Base-by-base conservation (phyloP, 2,797 vertebrate genomes). In the Brachyrhaphis roseni region DNA sequence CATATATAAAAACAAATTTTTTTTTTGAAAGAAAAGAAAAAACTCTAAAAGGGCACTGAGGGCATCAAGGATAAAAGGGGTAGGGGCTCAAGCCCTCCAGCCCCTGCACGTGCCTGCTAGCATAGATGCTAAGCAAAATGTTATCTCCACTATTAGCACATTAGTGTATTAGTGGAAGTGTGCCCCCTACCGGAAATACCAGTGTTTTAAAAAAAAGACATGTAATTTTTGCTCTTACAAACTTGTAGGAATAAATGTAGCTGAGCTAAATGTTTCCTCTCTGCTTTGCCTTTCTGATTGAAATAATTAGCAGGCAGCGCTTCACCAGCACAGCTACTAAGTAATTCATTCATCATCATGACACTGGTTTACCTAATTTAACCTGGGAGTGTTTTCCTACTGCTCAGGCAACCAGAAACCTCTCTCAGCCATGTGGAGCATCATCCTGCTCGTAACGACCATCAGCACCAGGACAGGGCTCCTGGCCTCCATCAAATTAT, bases 401-500 rank as follows among this genome's bases (percentile, higher is more conserved):
- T 10, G 46, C 26, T 36, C 5, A 75, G 80, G 89, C 87, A 81
- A 84, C 87, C 86, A 55, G 49, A 55, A 53, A 11, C 59, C 15
- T 39, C 26, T 6, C 13, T 59, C 18, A 59, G 39, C n/a, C 41
- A 64, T 31, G 5, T 59, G 4, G 11, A 31, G 13, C 13, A 39
- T 79, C 26, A 39, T 47, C 43, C 68, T 46, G 78, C 85, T 83
- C 83, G 87, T 84, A 79, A 74, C 47, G 87, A 90, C 88, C 91
- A 88, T 89, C 85, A 51, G 81, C 68, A 62, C 39, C 0, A 4
- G 77, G 26, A 8, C 75, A 3, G 23, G 5, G 39, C 36, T 13
- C 11, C 11, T 13, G 12, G 66, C 20, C 66, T 45, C 23, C 66
- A 45, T 70, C 23, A 45, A 70, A 70, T 43, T 26, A 45, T 70